Evolutionary conservation across 2,113 vertebrate species (phyloP).

Genomic region (Platycercus adscitus): DNA sequence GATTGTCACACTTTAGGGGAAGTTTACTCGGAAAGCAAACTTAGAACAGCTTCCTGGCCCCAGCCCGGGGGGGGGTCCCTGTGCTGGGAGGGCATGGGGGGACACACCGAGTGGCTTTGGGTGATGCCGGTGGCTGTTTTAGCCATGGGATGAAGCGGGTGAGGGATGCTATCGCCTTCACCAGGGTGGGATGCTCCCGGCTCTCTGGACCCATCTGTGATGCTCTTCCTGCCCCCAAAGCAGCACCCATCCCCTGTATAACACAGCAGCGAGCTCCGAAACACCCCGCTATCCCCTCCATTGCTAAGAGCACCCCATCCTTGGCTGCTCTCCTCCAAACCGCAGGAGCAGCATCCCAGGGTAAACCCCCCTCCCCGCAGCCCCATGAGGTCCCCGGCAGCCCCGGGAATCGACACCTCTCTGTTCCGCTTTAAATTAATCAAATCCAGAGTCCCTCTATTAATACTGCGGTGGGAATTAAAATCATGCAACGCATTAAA

Average conservation of each 20-base stretch:
- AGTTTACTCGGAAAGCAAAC: constrained; percentile 58
- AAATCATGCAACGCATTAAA: constrained; percentile 87
- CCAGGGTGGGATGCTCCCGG: not conserved
- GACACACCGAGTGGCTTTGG: fast-evolving
- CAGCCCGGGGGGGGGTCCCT: fast-evolving
- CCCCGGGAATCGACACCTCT: constrained; percentile 76
- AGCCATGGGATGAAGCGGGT: not conserved
- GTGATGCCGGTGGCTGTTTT: fast-evolving
- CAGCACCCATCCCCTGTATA: not conserved
- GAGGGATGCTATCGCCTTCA: not conserved
- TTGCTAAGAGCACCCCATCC: fast-evolving
- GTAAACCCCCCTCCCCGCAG: not conserved
- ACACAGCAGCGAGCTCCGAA: fast-evolving
- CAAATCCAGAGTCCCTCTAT: constrained; percentile 77
- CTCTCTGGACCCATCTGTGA: fast-evolving
- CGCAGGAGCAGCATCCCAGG: fast-evolving
- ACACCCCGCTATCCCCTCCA: fast-evolving
- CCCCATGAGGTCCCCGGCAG: constrained; percentile 60
- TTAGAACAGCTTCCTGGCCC: not conserved
- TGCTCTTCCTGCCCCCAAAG: too few relatives aligned
- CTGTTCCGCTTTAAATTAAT: constrained; percentile 82
- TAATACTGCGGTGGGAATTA: constrained; percentile 84
- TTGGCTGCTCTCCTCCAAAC: fast-evolving
- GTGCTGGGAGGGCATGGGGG: fast-evolving
- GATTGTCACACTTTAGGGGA: constrained; percentile 61